phyloP scores from a whole-genome alignment of 2,888 invertebrate species.

The Gonocerus acuteangulatus region DNA sequence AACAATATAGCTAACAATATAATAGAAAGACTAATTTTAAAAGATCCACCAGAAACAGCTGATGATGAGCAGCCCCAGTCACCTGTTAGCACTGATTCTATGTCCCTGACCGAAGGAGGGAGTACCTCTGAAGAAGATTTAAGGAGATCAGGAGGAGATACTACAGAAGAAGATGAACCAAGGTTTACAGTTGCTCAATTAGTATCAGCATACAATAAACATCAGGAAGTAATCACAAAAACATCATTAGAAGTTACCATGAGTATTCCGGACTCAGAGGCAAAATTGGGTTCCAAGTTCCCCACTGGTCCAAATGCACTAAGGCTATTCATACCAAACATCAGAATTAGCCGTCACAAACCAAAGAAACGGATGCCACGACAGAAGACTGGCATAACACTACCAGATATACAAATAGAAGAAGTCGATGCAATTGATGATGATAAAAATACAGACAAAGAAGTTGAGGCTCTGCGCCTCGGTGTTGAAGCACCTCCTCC shows the following conservation, averaged over 20 bases:
- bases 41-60: conserved; percentile 15
- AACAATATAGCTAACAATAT: conserved; percentile 8
- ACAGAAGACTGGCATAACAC: conserved; percentile 33
- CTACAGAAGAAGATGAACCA: conserved; percentile 44
- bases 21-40: conserved; percentile 4
- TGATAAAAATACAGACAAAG: conserved; percentile 18
- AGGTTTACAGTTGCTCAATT: conserved; percentile 47
- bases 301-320: conserved; percentile 47
- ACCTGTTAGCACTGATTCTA: conserved; percentile 26
- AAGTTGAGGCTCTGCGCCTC: conserved; percentile 22
- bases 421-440: conserved; percentile 22
- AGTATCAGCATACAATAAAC: conserved; percentile 47
- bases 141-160: conserved; percentile 31
- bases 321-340: conserved; percentile 47
- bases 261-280: conserved; percentile 37
- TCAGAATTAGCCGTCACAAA: conserved; percentile 40
- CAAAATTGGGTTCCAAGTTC: conserved; percentile 39
- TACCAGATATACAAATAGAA: conserved; percentile 24
- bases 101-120: conserved; percentile 30
- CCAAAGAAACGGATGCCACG: conserved; percentile 35
- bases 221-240: conserved; percentile 46
- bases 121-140: conserved; percentile 34
- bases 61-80: conserved; percentile 28
- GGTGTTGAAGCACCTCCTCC: conserved; percentile 31
- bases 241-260: conserved; percentile 46